Conservation (phyloP, 2,113 vertebrate species). For the Poeciliopsis prolifica region DNA sequence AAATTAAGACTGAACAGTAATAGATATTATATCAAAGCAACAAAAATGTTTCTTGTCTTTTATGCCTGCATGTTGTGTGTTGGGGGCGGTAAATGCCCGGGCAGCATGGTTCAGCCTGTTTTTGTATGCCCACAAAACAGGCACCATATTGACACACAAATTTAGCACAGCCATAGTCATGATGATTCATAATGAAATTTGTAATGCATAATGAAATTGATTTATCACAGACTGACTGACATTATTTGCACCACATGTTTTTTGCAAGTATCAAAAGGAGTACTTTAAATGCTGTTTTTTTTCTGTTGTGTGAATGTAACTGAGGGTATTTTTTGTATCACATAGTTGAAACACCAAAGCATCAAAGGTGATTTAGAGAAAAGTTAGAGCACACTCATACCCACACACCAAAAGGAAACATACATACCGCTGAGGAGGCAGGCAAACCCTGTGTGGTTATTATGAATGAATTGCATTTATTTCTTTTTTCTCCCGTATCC, state of each 20-base stretch:
- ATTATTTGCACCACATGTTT: slow-evolving; percentile 14
- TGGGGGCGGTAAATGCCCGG: slow-evolving; percentile 37
- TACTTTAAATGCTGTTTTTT: slow-evolving; percentile 3
- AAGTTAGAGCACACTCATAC: slow-evolving; percentile 11
- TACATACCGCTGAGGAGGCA: slow-evolving; percentile 10
- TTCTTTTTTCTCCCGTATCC: slow-evolving; percentile 39
- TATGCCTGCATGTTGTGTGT: not conserved
- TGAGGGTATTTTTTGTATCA: slow-evolving; percentile 12
- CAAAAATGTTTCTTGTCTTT: not conserved
- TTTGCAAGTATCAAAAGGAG: not conserved
- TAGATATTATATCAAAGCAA: too few species aligned
- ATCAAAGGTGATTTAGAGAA: slow-evolving; percentile 34
- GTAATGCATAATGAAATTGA: not conserved
- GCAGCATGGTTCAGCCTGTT: slow-evolving; percentile 42
- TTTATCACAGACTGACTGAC: slow-evolving; percentile 19
- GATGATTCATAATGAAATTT: slow-evolving; percentile 4
- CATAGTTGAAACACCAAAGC: slow-evolving; percentile 34
- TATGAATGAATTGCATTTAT: slow-evolving; percentile 33
- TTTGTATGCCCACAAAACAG: slow-evolving; percentile 30
- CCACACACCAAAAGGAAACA: slow-evolving; percentile 2
- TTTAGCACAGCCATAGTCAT: slow-evolving; percentile 23
- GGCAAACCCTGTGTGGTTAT: slow-evolving; percentile 1
- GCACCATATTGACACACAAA: slow-evolving; percentile 48
- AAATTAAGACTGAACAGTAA: too few species aligned
- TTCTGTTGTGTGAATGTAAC: slow-evolving; percentile 20